Evolutionary conservation across 2,888 invertebrate genomes (phyloP), one percentile per base, ranked within the genome.

Genomic region (Julus scandinavius): DNA sequence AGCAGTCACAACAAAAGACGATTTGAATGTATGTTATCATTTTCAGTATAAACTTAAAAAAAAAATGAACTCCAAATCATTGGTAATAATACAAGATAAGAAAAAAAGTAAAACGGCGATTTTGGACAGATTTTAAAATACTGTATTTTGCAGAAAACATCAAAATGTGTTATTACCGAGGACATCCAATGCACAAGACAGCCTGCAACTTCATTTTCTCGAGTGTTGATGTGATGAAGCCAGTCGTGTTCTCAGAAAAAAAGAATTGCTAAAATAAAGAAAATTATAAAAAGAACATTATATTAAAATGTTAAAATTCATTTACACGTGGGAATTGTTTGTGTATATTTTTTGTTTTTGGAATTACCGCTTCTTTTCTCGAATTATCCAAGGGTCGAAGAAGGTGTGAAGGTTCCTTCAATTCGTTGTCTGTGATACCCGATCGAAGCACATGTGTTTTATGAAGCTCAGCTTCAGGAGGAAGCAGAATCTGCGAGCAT

Each of bases 141-240:
- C 29, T 29, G 29, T 29, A 29, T 29, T 29, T 29, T 29, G 29
- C 29, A 29, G 29, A 15, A n/a, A 85, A 49, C 49, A 49, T 11
- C 11, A 49, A 49, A 49, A 6, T 49, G 2, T 49, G 1, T 17
- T 80, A 38, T 86, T 88, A 88, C 88, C 88, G 95, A 0, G 98
- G 98, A 1, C 96, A 94, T 15, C 98, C 98, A 88, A 98, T 94
- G 91, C 97, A 97, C n/a, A 98, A 92, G 0, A 97, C 94, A 92
- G 91, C 91, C 7, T 91, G 91, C 49, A 91, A 90, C 13, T 90
- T 89, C 63, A 91, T 87, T 4, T 90, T 89, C 63, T 90, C 87
- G 0, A 93, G 87, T 6, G 91, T 90, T 5, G 90, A 93, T 15
- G 95, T 91, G 20, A 97, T 94, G 89, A 95, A 95, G 15, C 93